Conservation (phyloP, 1,140 invertebrate species). For the Euura saliciscinereae region DNA sequence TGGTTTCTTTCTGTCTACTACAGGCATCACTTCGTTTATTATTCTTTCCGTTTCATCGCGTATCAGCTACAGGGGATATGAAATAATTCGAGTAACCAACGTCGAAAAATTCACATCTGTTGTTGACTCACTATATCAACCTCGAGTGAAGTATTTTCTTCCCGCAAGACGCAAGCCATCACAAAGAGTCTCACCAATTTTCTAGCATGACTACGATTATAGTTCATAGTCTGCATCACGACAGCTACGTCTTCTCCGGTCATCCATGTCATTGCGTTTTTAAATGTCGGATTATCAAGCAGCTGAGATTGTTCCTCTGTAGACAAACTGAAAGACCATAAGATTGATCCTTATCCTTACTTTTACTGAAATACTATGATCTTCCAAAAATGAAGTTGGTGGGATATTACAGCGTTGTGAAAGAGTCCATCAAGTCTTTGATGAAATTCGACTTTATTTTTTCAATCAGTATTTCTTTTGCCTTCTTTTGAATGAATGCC, state of each 20-base stretch:
- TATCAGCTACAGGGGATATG: neutral
- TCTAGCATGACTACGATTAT: neutral
- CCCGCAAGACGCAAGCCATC: neutral
- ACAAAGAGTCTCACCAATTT: neutral
- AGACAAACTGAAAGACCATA: neutral
- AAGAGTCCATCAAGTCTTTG: neutral
- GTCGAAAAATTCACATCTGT: neutral
- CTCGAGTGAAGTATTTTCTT: neutral
- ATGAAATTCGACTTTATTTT: neutral
- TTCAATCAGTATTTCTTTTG: neutral
- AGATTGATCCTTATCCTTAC: too few species aligned
- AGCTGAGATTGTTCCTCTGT: neutral
- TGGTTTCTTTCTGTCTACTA: neutral
- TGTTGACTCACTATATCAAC: neutral
- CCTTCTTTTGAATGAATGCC: neutral
- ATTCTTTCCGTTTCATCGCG: neutral
- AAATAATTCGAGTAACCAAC: neutral
- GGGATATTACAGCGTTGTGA: neutral
- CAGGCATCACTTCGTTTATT: neutral
- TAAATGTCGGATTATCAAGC: neutral
- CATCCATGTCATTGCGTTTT: neutral
- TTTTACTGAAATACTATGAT: too few species aligned
- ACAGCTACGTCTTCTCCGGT: neutral
- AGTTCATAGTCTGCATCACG: neutral
- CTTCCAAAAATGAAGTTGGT: too few species aligned